phyloP scores from a whole-genome alignment of 2,888 invertebrate genomes.

The Abrostola triplasia region DNA sequence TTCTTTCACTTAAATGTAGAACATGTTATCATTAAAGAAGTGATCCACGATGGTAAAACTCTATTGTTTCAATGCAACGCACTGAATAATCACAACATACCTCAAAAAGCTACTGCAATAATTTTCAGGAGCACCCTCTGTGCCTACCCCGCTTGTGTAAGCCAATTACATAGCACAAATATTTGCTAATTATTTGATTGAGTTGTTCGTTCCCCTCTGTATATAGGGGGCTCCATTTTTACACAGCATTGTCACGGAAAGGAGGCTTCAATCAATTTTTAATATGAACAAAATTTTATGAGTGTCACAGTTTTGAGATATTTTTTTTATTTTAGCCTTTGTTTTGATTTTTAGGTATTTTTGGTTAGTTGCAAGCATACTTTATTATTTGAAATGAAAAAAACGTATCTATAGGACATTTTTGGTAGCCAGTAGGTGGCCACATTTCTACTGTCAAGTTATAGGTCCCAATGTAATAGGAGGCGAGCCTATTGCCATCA shows the following conservation, averaged over 20 bases:
- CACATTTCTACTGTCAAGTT: no score
- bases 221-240: constrained; percentile 30
- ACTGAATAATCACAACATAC: constrained; percentile 18
- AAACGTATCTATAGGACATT: no score
- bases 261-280: constrained; percentile 33
- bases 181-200: constrained; percentile 79
- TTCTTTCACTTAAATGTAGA: no score
- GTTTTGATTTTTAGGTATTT: neutral
- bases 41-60: no score
- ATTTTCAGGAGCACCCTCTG: constrained; percentile 55
- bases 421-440: no score
- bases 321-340: constrained; percentile 6
- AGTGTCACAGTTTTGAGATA: constrained; percentile 12
- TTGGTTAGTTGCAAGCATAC: neutral
- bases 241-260: constrained; percentile 25
- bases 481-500: no score
- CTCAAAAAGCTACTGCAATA: constrained; percentile 35
- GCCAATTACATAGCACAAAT: constrained; percentile 73
- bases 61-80: neutral
- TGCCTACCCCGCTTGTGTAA: constrained; percentile 50
- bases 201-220: constrained; percentile 44
- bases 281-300: constrained; percentile 22
- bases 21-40: no score
- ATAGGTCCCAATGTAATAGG: no score
- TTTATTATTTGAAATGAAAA: no score